Base-by-base conservation (phyloP, 2,888 invertebrate species). In the Drosophila ezoana region DNA sequence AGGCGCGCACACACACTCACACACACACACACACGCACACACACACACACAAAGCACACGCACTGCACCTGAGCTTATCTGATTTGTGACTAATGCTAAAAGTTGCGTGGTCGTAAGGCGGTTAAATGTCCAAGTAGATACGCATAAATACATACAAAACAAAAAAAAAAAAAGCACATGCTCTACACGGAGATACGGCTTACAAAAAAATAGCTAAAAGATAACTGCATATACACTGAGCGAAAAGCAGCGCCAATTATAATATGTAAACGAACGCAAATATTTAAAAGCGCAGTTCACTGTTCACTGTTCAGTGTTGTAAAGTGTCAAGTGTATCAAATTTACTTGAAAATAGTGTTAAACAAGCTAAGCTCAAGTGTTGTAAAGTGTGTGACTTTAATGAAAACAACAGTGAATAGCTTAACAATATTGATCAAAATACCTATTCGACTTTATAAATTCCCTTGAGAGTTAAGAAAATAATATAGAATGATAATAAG, bases 121-220 rank as follows among this genome's bases (percentile, higher is more conserved):
- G 28, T 44, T 41, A 57, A 65, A 61, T 71, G 57, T 57, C 66
- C 76, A 53, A 53, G 41, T 14, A 62, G 70, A 74, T 70, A 74
- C 64, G 60, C 75, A 65, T 44, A 37, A 63, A 53, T 45, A 57
- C 56, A 62, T 8, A 57, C 14, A 44, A 48, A 67, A 28, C 8
- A 28, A 28, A 28, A 28, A 28, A 23, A 23, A 23, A 8, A 8
- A 28, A 28, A 49, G n/a, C 54, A 58, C 51, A 37, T 67, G 66
- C 45, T 44, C 5, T 14, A 61, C 56, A 49, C 9, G 23, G 8
- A 52, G 37, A 64, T 56, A 64, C 32, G 38, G 37, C 44, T 56
- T 49, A 45, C 43, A 44, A 43, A 20, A 16, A 49, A 51, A 45
- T 59, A 16, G 43, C 23, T 9, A 53, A 45, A 20, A 60, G 57